Evolutionary conservation across 2,113 vertebrate species (phyloP).

Genomic region (Nycticebus coucang): DNA sequence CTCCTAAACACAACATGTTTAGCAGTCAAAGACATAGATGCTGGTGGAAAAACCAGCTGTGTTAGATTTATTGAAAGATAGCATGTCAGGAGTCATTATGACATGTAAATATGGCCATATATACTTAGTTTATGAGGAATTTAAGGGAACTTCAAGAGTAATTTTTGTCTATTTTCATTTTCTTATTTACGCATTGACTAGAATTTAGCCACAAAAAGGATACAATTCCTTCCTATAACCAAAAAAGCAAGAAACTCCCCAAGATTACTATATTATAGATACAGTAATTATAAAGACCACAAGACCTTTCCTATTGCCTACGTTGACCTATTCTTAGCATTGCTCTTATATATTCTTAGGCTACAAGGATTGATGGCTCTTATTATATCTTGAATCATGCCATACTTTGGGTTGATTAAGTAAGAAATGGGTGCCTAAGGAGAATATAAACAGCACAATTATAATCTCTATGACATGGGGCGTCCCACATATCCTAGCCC

Average conservation of each 20-base stretch:
- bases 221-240: background rate
- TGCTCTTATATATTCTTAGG: background rate
- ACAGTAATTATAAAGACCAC: background rate
- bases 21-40: background rate
- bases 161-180: background rate
- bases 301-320: background rate
- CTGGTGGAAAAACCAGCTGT: background rate
- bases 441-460: background rate
- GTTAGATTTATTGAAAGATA: background rate
- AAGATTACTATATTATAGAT: background rate
- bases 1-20: background rate
- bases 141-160: background rate
- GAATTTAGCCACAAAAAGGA: background rate
- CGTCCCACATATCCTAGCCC: background rate
- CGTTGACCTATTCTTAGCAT: background rate
- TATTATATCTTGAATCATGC: background rate
- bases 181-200: background rate
- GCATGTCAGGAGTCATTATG: background rate
- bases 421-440: background rate
- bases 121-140: background rate
- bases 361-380: background rate
- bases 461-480: background rate
- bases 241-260: background rate
- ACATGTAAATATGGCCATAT: background rate
- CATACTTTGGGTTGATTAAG: background rate